Evolutionary conservation across 2,888 invertebrate genomes (phyloP), one percentile per base, ranked within the genome.

Genomic region (Chloroclysta siterata): DNA sequence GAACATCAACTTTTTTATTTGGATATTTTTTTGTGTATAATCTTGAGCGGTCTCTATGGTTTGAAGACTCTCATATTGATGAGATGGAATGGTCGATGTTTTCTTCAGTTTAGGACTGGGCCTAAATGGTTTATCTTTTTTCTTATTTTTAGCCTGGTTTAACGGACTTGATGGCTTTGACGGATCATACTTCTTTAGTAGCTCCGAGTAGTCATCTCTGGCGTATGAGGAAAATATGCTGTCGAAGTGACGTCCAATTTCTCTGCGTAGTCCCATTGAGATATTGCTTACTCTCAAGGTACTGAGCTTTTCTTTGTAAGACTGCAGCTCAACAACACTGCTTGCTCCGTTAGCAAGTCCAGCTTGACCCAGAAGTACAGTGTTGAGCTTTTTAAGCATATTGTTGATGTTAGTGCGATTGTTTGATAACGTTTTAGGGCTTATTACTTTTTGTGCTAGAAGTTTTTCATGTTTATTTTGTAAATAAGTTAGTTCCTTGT

Each of bases 361-460:
- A 0, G 94, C 94, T 78, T 95, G 94, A 0, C 95, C 95, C 6
- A 95, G 79, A 6, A 95, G 81, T 39, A 95, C 89, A 90, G 94
- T 94, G 72, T 95, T 95, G 0, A 95, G 79, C 53, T 85, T 87
- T 58, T 86, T 93, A 3, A 93, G 78, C 73, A 88, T 84, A 51
- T 81, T 81, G 60, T 94, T 94, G 1, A 94, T 93, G 65, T 84
- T 72, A 53, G 85, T 72, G 58, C 84, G 82, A 68, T 81, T 90
- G 65, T 88, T 84, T 0, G 71, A 72, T 41, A 91, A 67, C 69
- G 81, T 80, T 60, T 72, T 84, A 47, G 80, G 84, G 73, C 81
- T 88, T 29, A 92, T 74, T 0, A 80, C 76, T 73, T 87, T 90
- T 62, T 86, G 82, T 53, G 80, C 86, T 2, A 84, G 69, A 33